Conservation (phyloP, 2,888 invertebrate species). For the Achlya flavicornis region DNA sequence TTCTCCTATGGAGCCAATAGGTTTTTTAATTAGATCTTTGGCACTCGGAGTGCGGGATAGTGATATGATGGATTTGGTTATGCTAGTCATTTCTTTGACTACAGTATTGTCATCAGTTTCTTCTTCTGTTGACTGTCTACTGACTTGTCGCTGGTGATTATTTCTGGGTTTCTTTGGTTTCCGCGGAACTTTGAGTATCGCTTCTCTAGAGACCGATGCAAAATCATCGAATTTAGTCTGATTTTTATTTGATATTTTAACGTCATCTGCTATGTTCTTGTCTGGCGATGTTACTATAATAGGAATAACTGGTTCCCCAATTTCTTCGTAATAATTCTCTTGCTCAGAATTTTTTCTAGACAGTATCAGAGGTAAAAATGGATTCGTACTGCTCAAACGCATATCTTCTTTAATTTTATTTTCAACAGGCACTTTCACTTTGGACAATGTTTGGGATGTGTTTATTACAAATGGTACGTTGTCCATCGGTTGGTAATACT, state of each 20-base stretch:
- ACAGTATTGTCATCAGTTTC: conserved; percentile 22
- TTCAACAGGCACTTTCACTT: conserved; percentile 30
- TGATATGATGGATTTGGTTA: conserved; percentile 70
- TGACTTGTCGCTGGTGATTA: conserved; percentile 12
- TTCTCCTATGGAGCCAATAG: conserved; percentile 46
- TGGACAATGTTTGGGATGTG: conserved; percentile 46
- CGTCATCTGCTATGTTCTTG: conserved; percentile 74
- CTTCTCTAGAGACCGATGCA: conserved; percentile 61
- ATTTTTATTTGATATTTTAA: conserved; percentile 63
- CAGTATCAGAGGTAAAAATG: conserved; percentile 36
- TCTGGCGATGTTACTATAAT: conserved; percentile 38
- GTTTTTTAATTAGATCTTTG: conserved; percentile 51
- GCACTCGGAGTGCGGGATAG: conserved; percentile 72
- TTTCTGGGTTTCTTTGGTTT: conserved; percentile 68
- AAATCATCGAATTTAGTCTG: conserved; percentile 53
- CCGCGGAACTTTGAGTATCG: conserved; percentile 70
- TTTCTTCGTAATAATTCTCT: conserved; percentile 78
- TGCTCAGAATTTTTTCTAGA: conserved; percentile 52
- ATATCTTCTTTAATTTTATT: conserved; percentile 31
- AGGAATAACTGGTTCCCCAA: conserved; percentile 53
- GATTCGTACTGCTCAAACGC: conserved; percentile 33
- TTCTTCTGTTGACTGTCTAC: neutral
- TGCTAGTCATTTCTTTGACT: conserved; percentile 54
- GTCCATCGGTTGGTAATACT: conserved; percentile 73
- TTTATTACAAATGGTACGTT: conserved; percentile 70